Conservation (phyloP, 2,888 invertebrate genomes). For the Leucania comma region DNA sequence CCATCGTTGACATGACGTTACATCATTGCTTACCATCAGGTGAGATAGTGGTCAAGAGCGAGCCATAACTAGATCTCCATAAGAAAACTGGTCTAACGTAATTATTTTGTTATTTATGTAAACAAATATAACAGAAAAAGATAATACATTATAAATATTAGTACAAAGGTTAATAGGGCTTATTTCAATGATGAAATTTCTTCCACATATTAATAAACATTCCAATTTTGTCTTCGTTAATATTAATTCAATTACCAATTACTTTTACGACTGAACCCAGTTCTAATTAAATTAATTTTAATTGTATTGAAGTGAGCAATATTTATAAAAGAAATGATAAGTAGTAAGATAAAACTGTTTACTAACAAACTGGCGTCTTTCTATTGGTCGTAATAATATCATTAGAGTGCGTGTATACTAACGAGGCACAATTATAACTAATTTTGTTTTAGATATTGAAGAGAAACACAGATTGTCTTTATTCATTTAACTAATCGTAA, state of each 20-base stretch:
- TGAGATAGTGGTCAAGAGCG: no score
- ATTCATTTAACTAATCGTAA: background rate
- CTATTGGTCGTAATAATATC: conserved; percentile 21
- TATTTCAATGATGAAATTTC: no score
- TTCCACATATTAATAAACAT: no score
- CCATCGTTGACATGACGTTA: background rate
- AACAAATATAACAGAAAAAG: no score
- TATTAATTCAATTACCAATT: background rate
- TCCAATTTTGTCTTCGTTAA: background rate
- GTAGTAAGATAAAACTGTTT: conserved; percentile 30
- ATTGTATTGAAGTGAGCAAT: background rate
- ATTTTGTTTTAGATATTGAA: conserved; percentile 4
- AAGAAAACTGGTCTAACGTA: background rate
- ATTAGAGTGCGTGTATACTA: background rate
- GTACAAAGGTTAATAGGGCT: no score
- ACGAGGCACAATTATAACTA: conserved; percentile 10
- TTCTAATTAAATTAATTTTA: conserved; percentile 5
- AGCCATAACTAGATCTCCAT: background rate
- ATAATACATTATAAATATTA: no score
- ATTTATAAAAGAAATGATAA: conserved; percentile 28
- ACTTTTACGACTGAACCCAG: background rate
- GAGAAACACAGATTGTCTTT: background rate
- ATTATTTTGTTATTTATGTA: no score
- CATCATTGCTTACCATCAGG: no score
- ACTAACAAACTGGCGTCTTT: conserved; percentile 34